Evolutionary conservation across 1,140 invertebrate species (phyloP), one percentile per base, ranked within the genome.

Genomic region (Lepidurus arcticus): DNA sequence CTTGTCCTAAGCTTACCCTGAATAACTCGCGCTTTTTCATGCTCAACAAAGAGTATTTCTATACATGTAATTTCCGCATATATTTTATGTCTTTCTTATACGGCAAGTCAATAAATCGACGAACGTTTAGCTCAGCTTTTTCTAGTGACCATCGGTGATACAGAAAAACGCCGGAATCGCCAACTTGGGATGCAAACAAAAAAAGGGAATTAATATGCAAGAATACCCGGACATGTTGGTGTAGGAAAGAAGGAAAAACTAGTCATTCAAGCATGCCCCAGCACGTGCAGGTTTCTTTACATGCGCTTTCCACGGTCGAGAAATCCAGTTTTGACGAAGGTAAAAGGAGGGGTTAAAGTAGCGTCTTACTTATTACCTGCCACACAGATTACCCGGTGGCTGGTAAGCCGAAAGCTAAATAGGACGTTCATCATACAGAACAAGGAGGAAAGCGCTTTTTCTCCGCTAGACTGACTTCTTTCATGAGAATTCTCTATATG

Each of bases 251-350:
- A 16, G 9, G 53, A 65, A 65, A 65, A 65, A 65, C 16, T 65
- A 16, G 53, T 65, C 16, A 65, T n/a, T 16, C 53, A 65, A 21
- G 16, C 7, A 7, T 65, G 21, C 21, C 21, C 13, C 16, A 65
- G 53, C 53, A 65, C 53, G 53, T 65, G 53, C 13, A 65, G 53
- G 53, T 65, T n/a, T 65, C 21, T 21, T n/a, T 47, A 47, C 53
- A 65, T 7, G 53, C 21, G 13, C 16, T 65, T 65, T 16, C 53
- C 53, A 65, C 21, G 16, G 13, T 65, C 6, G 53, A 11, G 53
- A 9, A 65, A 65, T 65, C 53, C 7, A 9, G 16, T 65, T 65
- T 65, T 47, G 45, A 16, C 3, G 45, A 16, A 47, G 45, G 45
- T 11, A 47, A 47, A 11, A 16, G n/a, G 53, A 65, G 13, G 53